Evolutionary conservation across 92 coral and sea anemone species (phyloP), one percentile per base, ranked within the genome.

Genomic region (Zoanthus solanderi): DNA sequence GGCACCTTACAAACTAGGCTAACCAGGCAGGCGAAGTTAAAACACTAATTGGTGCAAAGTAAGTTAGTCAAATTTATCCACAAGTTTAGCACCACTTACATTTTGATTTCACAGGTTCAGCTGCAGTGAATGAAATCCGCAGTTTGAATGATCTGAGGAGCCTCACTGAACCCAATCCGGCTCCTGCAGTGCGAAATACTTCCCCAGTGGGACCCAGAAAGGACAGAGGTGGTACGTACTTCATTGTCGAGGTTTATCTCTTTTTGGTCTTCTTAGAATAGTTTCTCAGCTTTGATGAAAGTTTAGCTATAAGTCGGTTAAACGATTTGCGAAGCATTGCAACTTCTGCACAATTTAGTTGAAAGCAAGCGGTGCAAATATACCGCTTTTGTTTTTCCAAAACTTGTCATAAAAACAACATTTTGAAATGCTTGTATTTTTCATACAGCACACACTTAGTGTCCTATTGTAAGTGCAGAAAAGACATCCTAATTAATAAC

Each of bases 61-160:
- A 16, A 37, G 42, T 2, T n/a, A 67, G 7, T 23, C 30, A 69
- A 10, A 3, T 0, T 29, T 10, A 69, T 16, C 14, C 5, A 14
- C 17, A 13, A 37, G 42, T 37, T 37, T 37, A 37, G 2, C 42
- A 37, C 42, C 42, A 2, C 42, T 37, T 1, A 37, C 42, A 4
- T 37, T 37, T 66, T 46, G 54, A 57, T 66, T n/a, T 65, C 71
- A 14, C 28, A 81, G 85, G 85, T 29, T 81, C 85, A 0, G 85
- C 63, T 46, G 58, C 73, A 23, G 29, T 81, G 8, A 81, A 81
- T 65, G 85, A 81, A 53, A 66, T 81, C 23, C 71, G 85, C 46
- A 81, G 85, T 31, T 44, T 81, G 85, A 81, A 67, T 23, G 85
- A 81, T 81, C 63, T 81, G 14, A 71, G 85, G 23, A 81, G 85